Percentiles rank a stretch among this genome's conserved stretches.
Conservation (phyloP, 1,140 invertebrate species). For the Anastatus disparis region DNA sequence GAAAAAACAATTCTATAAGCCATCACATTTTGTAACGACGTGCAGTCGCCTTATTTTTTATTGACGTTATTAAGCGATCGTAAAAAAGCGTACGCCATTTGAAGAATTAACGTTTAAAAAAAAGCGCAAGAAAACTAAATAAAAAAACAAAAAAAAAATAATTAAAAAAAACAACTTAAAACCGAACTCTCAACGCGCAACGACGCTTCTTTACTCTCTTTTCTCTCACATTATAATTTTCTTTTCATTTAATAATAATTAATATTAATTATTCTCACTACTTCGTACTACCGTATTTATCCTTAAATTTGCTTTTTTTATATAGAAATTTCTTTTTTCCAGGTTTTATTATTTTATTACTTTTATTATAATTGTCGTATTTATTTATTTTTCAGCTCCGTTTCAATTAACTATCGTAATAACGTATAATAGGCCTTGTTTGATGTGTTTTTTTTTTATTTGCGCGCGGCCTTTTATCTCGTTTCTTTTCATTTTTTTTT, state of each 20-base stretch:
- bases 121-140: not conserved
- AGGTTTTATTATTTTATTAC: constrained; percentile 1
- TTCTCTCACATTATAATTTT: not conserved
- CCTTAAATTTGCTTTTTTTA: no score
- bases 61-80: not conserved
- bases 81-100: not conserved
- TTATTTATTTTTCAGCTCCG: no score
- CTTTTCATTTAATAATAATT: no score
- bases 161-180: no score
- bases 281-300: no score
- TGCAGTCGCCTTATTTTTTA: constrained; percentile 9
- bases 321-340: no score
- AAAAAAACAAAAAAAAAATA: not conserved
- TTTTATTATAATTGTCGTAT: not conserved
- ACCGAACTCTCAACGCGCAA: not conserved
- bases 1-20: no score
- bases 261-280: no score
- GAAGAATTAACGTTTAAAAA: not conserved
- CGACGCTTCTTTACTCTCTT: not conserved
- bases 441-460: constrained; percentile 22
- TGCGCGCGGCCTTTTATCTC: constrained; percentile 29
- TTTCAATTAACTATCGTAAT: no score
- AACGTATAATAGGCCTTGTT: constrained; percentile 15
- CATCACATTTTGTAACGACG: not conserved
- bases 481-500: no score